Evolutionary conservation across 2,113 vertebrate species (phyloP).

Genomic region (Bufo bufo): DNA sequence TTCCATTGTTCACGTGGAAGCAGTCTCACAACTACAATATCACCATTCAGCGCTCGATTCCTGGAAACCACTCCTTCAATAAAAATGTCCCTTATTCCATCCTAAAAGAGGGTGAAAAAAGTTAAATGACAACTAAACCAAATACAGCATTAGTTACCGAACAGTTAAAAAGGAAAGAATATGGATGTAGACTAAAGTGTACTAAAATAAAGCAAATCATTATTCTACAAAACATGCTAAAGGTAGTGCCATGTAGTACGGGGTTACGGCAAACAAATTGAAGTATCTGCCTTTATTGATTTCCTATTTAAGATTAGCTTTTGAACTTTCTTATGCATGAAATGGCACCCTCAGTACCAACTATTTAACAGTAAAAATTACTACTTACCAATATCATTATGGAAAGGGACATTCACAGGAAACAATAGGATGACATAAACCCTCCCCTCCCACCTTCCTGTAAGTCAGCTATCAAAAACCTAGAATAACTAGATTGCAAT

Average conservation of each 20-base stretch:
- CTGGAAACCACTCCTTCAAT: conserved; percentile 90
- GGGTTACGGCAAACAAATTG: conserved; percentile 6
- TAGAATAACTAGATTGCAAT: not conserved
- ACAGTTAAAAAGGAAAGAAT: not conserved
- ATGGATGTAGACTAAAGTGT: not conserved
- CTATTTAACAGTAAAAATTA: not conserved
- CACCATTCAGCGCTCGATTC: conserved; percentile 93
- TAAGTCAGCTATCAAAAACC: not conserved
- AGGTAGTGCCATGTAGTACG: not conserved
- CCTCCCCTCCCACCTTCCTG: not conserved
- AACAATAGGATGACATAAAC: not conserved
- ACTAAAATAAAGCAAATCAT: not conserved
- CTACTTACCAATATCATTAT: not conserved
- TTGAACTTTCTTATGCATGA: not conserved
- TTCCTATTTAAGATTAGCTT: not conserved
- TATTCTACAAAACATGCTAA: not conserved
- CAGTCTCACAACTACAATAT: conserved; percentile 87
- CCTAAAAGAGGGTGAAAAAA: conserved; percentile 70
- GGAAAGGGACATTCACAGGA: not conserved
- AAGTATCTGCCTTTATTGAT: not conserved
- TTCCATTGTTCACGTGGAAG: conserved; percentile 93
- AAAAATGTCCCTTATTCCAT: conserved; percentile 88
- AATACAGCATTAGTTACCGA: not conserved
- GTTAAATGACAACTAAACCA: conserved; percentile 52
- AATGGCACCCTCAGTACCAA: not conserved